Conservation (phyloP, 2,113 vertebrate species). For the Scatophagus argus region DNA sequence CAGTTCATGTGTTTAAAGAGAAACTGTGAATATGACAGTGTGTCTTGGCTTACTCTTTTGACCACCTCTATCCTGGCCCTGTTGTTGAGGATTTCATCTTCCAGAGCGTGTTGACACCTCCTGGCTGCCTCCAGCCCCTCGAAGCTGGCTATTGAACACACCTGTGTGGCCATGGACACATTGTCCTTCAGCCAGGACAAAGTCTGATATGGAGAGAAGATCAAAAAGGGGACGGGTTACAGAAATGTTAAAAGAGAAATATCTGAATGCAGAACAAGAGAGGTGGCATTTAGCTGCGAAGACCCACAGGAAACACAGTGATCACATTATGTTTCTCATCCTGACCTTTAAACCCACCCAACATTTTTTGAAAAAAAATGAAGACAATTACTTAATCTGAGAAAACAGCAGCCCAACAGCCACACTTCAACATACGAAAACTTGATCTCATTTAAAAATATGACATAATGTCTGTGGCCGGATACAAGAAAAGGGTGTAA, state of each 20-base stretch:
- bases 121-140: slow-evolving; percentile 74
- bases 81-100: slow-evolving; percentile 80
- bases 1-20: slow-evolving; percentile 30
- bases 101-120: slow-evolving; percentile 72
- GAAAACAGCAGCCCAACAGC: slow-evolving; percentile 9
- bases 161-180: slow-evolving; percentile 63
- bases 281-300: slow-evolving; percentile 8
- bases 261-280: not conserved
- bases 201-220: slow-evolving; percentile 68
- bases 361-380: not conserved
- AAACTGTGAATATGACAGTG: slow-evolving; percentile 35
- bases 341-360: slow-evolving; percentile 23
- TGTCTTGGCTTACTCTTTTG: slow-evolving; percentile 75
- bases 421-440: slow-evolving; percentile 13
- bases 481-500: slow-evolving; percentile 40
- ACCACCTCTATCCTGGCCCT: slow-evolving; percentile 78
- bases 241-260: not conserved
- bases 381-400: slow-evolving; percentile 53
- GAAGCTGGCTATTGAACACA: slow-evolving; percentile 52
- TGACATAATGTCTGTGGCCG: slow-evolving; percentile 59
- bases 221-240: slow-evolving; percentile 2
- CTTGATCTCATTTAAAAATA: slow-evolving; percentile 33
- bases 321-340: slow-evolving; percentile 4
- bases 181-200: slow-evolving; percentile 85
- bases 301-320: slow-evolving; percentile 9